Conservation (phyloP, 2,797 vertebrate genomes). For the Rhinichthys osculus region DNA sequence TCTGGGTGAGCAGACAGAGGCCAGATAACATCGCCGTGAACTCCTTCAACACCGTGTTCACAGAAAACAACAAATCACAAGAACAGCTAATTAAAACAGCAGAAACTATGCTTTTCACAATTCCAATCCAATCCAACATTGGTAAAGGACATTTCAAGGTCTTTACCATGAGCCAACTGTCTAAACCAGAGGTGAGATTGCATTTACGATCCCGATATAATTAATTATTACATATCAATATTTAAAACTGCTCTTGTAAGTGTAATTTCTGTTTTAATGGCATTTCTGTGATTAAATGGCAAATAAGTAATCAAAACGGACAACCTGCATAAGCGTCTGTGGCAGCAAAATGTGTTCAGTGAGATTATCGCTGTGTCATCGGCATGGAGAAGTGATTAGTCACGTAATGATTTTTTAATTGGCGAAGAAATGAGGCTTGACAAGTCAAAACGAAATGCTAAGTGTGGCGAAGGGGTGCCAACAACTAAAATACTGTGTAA, state of each 20-base stretch:
- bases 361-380: slow-evolving; percentile 49
- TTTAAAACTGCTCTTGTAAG: neutral
- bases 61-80: neutral
- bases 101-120: neutral
- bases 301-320: slow-evolving; percentile 47
- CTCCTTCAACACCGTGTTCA: slow-evolving; percentile 2
- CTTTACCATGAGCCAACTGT: neutral
- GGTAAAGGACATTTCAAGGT: slow-evolving; percentile 6
- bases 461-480: slow-evolving; percentile 36
- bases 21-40: slow-evolving; percentile 10
- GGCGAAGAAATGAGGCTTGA: slow-evolving; percentile 52
- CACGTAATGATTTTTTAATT: slow-evolving; percentile 55
- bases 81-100: neutral
- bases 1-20: slow-evolving; percentile 24
- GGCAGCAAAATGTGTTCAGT: slow-evolving; percentile 20
- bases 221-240: slow-evolving; percentile 10
- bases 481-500: slow-evolving; percentile 29
- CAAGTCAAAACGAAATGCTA: slow-evolving; percentile 44
- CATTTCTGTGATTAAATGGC: slow-evolving; percentile 41
- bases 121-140: neutral
- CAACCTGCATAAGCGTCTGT: slow-evolving; percentile 13
- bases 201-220: neutral
- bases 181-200: neutral
- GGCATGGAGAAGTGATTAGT: slow-evolving; percentile 52
- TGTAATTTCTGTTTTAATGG: slow-evolving; percentile 11